Percentiles rank a stretch among this genome's conserved stretches.
Conservation (phyloP, 2,888 invertebrate genomes). For the Pachycephus smyrnensis region DNA sequence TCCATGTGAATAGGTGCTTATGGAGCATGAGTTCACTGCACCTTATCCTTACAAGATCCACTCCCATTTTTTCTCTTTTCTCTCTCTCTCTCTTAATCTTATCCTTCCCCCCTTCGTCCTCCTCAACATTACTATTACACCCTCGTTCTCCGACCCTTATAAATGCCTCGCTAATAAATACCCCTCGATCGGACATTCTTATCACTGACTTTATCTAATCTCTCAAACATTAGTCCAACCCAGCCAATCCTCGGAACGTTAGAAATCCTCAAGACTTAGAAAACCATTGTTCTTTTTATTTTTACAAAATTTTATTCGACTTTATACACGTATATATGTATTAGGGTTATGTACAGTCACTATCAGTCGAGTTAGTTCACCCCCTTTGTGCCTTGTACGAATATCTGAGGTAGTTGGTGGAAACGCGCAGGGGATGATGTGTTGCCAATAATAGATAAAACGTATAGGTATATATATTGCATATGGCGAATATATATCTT, state of each 20-base stretch:
- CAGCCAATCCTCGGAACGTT: not conserved
- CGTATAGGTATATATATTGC: too few species aligned
- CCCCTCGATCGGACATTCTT: not conserved
- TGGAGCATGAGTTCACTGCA: conserved; percentile 6
- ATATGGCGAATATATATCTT: too few species aligned
- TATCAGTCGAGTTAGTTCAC: not conserved
- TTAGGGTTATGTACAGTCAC: not conserved
- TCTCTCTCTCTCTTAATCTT: conserved; percentile 14
- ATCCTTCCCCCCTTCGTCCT: conserved; percentile 12
- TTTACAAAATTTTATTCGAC: not conserved
- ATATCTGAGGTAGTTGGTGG: not conserved
- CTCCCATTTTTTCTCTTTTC: conserved; percentile 14
- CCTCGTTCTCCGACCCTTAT: conserved; percentile 11
- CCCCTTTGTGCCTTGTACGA: not conserved
- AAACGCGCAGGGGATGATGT: too few species aligned
- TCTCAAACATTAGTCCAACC: not conserved
- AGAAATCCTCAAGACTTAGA: not conserved
- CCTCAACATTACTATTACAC: conserved; percentile 13
- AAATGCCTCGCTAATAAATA: conserved; percentile 7
- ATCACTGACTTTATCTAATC: conserved; percentile 1
- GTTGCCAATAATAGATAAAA: too few species aligned
- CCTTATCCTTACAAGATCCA: conserved; percentile 20
- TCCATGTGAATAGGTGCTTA: conserved; percentile 8
- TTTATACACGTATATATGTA: not conserved
- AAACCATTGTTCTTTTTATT: not conserved